Evolutionary conservation across 2,113 vertebrate genomes (phyloP), one percentile per base, ranked within the genome.

Genomic region (Arvicanthis niloticus): DNA sequence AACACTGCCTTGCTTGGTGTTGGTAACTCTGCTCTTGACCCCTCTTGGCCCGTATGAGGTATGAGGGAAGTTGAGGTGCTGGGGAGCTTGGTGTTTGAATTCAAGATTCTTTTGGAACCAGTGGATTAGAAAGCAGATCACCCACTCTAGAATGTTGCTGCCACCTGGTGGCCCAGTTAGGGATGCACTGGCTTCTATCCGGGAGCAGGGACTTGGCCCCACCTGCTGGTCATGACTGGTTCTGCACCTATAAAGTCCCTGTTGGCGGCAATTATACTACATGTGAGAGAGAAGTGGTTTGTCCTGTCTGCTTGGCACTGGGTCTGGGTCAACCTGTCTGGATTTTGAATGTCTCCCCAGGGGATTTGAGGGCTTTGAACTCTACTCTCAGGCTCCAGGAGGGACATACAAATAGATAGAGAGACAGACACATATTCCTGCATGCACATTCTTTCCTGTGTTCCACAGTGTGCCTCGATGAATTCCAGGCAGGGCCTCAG

Each of bases 151-250:
- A 45, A 42, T 45, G n/a, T 77, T 92, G 92, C 95, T 81, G 96
- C 94, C 96, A 95, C 94, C 93, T 85, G 5, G 81, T 85, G 97
- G 93, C 22, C 11, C 0, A 17, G 24, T 1, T 0, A n/a, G 96
- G 42, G 73, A 96, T 72, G 26, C 0, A 9, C 22, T 6, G 29
- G 80, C 15, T 12, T 4, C 73, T n/a, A 91, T 73, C 62, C 24
- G 78, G 85, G 45, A 34, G 91, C 21, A 31, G 48, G 88, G 40
- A 51, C 26, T 34, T 82, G 5, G 85, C 91, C 0, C 90, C 90
- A 75, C 37, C 95, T 94, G 65, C 93, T 91, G 97, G 93, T 45
- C 0, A 1, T 34, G 12, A 0, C 8, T 7, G 29, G 80, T 73
- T 68, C 31, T 70, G 68, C 37, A 56, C 31, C 60, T 5, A 24